Conservation (phyloP, 2,888 invertebrate genomes). For the Cantharis rustica region DNA sequence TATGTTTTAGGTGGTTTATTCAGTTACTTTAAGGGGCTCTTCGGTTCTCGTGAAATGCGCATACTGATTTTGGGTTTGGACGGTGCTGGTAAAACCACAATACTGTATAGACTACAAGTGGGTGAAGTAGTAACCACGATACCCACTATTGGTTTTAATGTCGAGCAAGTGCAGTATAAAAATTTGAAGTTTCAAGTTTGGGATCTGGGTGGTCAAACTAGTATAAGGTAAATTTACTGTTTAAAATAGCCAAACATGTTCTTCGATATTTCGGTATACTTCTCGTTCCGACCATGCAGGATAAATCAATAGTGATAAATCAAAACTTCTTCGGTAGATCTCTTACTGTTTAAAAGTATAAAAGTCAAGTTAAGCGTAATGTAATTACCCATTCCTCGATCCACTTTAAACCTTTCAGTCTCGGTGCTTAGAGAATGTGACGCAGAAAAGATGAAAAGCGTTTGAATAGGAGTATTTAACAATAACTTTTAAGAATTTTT, state of each 20-base stretch:
- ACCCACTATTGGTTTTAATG: constrained; percentile 98
- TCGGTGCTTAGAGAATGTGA: no score
- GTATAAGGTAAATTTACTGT: constrained; percentile 76
- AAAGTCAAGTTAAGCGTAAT: no score
- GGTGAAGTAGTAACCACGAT: constrained; percentile 98
- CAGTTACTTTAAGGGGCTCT: constrained; percentile 93
- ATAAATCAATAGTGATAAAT: background rate
- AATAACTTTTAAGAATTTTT: no score
- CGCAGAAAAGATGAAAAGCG: no score
- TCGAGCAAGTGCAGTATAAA: constrained; percentile 98
- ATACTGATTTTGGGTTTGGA: constrained; percentile 97
- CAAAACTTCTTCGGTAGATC: background rate
- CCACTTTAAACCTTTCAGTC: no score
- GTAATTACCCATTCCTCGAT: no score
- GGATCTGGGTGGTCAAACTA: constrained; percentile 99
- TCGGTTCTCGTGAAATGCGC: constrained; percentile 97
- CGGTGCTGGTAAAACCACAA: constrained; percentile 99
- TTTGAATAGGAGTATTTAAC: no score
- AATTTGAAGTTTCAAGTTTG: constrained; percentile 99
- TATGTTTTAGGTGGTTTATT: constrained; percentile 81
- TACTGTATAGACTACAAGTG: constrained; percentile 96
- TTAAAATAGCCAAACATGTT: background rate
- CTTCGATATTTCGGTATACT: background rate
- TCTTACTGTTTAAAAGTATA: background rate
- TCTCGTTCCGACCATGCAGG: background rate